These are phyloP conservation scores for Sesia apiformis DNA, from an alignment of 2,888 invertebrate genomes.

Conservation along the genomic window DNA sequence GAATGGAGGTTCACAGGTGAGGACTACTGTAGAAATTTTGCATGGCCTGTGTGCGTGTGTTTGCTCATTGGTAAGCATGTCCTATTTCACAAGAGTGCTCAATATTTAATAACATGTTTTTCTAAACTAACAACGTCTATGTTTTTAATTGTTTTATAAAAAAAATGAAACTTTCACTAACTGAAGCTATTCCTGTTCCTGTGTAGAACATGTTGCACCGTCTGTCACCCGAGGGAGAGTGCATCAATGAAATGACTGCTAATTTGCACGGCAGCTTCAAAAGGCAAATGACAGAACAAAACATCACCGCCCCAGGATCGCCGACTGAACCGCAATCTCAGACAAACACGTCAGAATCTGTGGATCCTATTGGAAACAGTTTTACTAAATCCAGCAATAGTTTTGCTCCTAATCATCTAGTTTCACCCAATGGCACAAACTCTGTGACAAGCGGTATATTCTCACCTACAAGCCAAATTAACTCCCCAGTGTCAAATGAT, in stretches of 20 bases:
- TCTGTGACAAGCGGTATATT: conserved; percentile 71
- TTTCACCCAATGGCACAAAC: conserved; percentile 67
- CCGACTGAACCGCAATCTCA: conserved; percentile 57
- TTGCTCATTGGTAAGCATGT: conserved; percentile 4
- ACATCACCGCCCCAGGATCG: conserved; percentile 49
- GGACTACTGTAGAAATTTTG: conserved; percentile 13
- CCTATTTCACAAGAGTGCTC: neutral
- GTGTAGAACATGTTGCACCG: conserved; percentile 80
- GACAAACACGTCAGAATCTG: conserved; percentile 53
- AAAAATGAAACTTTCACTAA: conserved; percentile 20
- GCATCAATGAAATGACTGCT: conserved; percentile 76
- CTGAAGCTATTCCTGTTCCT: conserved; percentile 50
- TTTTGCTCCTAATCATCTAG: conserved; percentile 57
- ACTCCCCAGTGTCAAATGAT: conserved; percentile 68
- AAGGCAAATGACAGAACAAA: conserved; percentile 69
- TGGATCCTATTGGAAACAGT: conserved; percentile 54
- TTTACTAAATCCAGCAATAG: conserved; percentile 53
- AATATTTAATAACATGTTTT: neutral
- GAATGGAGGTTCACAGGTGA: conserved; percentile 62
- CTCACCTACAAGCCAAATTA: conserved; percentile 70
- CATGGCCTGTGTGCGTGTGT: conserved; percentile 5
- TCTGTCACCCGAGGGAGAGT: conserved; percentile 81
- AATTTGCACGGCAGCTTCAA: conserved; percentile 79
- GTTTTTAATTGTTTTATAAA: conserved; percentile 1
- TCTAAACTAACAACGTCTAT: conserved; percentile 2